Evolutionary conservation across 2,113 vertebrate genomes (phyloP), one percentile per base, ranked within the genome.

Genomic region (Scortum barcoo): DNA sequence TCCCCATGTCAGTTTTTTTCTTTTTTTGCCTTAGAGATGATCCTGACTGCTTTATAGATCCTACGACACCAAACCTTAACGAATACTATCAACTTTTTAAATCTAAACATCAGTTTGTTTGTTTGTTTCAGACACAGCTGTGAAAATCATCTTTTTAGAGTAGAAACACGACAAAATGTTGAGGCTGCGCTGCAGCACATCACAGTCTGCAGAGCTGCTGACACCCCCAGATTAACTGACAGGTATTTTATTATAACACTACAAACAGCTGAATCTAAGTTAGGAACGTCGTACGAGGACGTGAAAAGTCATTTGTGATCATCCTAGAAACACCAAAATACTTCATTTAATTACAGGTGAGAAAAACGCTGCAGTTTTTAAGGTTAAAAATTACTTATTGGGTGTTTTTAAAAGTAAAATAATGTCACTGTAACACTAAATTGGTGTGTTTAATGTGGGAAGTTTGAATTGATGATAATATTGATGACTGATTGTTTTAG

Each of bases 401-500:
- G 63, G n/a, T 17, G 28, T 84, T 86, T 73, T 90, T 72, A 61
- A 60, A 56, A 57, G 33, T 58, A 54, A 51, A 9, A 5, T 73
- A 50, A 51, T 0, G 1, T 42, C 19, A 61, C 33, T 67, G 3
- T 60, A 62, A 63, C 54, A 81, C 78, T 46, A 72, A 66, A 61
- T 61, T 42, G 20, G n/a, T 67, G 57, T 46, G 9, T 78, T 61
- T 65, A 26, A 16, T 17, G 24, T 19, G 36, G 95, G 95, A 81
- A 94, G 46, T 4, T 33, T 48, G 20, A 72, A 94, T 94, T 63
- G 6, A 26, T 33, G 46, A 67, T 16, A 17, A 36, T 51, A 22
- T 36, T 14, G 53, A 53, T 26, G 46, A 38, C 22, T 0, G 50
- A 9, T 44, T 66, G 22, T 67, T 77, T 40, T 38, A 11, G 12